phyloP scores from a whole-genome alignment of 2,113 vertebrate genomes.

The Dipodomys stephensi region DNA sequence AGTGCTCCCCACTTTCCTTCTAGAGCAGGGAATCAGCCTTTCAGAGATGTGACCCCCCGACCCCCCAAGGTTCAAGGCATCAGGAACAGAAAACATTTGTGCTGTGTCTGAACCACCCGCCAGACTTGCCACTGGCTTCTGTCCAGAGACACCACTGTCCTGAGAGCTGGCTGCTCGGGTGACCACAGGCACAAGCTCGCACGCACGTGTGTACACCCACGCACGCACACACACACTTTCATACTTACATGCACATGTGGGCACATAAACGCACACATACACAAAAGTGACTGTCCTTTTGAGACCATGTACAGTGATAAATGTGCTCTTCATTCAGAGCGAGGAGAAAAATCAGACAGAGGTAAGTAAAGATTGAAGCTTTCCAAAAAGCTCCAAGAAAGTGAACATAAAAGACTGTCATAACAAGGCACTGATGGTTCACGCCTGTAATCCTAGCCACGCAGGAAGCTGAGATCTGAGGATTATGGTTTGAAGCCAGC shows the following conservation, averaged over 20 bases:
- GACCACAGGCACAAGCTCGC: neutral
- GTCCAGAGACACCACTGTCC: neutral
- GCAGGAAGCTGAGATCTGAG: too few species aligned
- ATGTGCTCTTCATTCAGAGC: neutral
- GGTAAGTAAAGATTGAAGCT: neutral
- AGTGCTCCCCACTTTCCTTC: too few species aligned
- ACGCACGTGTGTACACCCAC: neutral
- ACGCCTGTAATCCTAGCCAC: too few species aligned
- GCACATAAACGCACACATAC: neutral
- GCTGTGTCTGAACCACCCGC: neutral
- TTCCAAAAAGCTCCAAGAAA: neutral
- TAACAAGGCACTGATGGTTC: neutral
- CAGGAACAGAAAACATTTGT: neutral
- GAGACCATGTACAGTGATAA: neutral
- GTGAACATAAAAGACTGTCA: neutral
- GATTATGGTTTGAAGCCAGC: too few species aligned
- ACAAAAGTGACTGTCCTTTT: neutral
- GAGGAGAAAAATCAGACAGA: neutral
- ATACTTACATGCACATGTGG: fast-evolving
- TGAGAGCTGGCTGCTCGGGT: neutral
- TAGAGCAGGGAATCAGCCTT: neutral
- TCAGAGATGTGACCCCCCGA: neutral
- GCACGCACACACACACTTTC: neutral
- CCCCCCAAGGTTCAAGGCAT: neutral
- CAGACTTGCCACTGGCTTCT: neutral